Percentiles rank a stretch among this genome's conserved stretches.
These are phyloP conservation scores for Dinoponera quadriceps DNA, from an alignment of 1,140 invertebrate genomes.

Conservation along the genomic window DNA sequence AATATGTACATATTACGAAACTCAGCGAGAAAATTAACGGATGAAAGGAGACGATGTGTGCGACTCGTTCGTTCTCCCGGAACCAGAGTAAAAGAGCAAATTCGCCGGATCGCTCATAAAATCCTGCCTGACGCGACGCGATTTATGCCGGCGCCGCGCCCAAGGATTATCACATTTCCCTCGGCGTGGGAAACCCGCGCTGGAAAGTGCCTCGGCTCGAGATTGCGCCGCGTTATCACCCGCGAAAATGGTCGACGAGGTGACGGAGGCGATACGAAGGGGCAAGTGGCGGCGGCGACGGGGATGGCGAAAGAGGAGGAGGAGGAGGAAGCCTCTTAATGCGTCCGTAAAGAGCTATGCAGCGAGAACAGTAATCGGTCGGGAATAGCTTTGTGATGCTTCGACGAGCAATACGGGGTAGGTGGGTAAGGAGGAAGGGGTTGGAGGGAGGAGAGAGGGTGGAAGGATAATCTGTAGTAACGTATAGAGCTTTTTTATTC, in stretches of 20 bases:
- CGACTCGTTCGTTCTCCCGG: neutral
- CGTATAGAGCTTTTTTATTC: slow-evolving; percentile 60
- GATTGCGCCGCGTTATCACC: slow-evolving; percentile 68
- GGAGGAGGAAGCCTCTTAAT: slow-evolving; percentile 56
- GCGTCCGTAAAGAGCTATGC: slow-evolving; percentile 32
- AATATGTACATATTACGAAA: neutral
- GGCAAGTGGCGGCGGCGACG: slow-evolving; percentile 6
- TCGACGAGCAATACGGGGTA: slow-evolving; percentile 31
- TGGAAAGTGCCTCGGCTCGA: slow-evolving; percentile 57
- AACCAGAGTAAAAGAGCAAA: slow-evolving; percentile 17
- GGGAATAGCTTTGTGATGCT: slow-evolving; percentile 58
- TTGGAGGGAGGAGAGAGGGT: too few species aligned
- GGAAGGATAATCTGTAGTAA: slow-evolving; percentile 40
- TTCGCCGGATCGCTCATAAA: slow-evolving; percentile 45
- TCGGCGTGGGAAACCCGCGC: slow-evolving; percentile 54
- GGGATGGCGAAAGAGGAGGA: neutral
- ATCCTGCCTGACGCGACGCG: slow-evolving; percentile 52
- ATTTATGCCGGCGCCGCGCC: slow-evolving; percentile 59
- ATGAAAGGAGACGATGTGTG: neutral
- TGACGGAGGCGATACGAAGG: slow-evolving; percentile 38
- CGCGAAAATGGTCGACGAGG: slow-evolving; percentile 56
- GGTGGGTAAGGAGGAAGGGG: too few species aligned
- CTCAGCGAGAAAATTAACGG: slow-evolving; percentile 27
- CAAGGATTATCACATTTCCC: slow-evolving; percentile 73
- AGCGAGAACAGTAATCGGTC: slow-evolving; percentile 58